phyloP scores from a whole-genome alignment of 2,888 invertebrate species.

The Oasisia sp. region DNA sequence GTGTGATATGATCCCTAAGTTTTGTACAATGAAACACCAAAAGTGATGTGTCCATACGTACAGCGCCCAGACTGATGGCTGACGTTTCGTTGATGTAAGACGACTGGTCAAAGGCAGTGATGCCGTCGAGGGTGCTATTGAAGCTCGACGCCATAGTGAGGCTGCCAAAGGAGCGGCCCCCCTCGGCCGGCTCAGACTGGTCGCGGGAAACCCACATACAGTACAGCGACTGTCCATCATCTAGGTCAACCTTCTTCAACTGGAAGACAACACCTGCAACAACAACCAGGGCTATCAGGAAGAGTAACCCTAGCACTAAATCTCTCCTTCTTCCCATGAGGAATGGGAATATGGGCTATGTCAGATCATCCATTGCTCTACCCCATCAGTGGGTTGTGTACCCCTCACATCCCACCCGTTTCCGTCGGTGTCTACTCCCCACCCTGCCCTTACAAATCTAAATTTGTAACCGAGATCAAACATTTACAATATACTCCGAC shows the following conservation, averaged over 20 bases:
- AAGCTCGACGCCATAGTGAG: slow-evolving; percentile 67
- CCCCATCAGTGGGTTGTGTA: too few relatives aligned
- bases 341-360: too few relatives aligned
- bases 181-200: slow-evolving; percentile 64
- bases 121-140: slow-evolving; percentile 64
- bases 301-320: too few relatives aligned
- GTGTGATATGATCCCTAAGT: too few relatives aligned
- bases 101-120: not conserved
- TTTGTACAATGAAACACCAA: not conserved
- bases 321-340: too few relatives aligned
- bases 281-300: not conserved
- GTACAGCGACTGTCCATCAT: slow-evolving; percentile 70
- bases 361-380: too few relatives aligned
- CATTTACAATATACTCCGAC: too few relatives aligned
- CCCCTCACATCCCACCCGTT: too few relatives aligned
- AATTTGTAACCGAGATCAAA: too few relatives aligned
- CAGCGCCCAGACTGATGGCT: slow-evolving; percentile 51
- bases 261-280: slow-evolving; percentile 60
- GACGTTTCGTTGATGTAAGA: slow-evolving; percentile 52
- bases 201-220: slow-evolving; percentile 75
- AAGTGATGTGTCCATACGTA: slow-evolving; percentile 29
- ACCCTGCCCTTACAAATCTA: too few relatives aligned
- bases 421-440: too few relatives aligned
- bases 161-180: slow-evolving; percentile 59
- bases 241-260: slow-evolving; percentile 60